Percentiles rank a stretch among this genome's conserved stretches.
Evolutionary conservation across 2,888 invertebrate genomes (phyloP).

Genomic region (Atrina japonica): DNA sequence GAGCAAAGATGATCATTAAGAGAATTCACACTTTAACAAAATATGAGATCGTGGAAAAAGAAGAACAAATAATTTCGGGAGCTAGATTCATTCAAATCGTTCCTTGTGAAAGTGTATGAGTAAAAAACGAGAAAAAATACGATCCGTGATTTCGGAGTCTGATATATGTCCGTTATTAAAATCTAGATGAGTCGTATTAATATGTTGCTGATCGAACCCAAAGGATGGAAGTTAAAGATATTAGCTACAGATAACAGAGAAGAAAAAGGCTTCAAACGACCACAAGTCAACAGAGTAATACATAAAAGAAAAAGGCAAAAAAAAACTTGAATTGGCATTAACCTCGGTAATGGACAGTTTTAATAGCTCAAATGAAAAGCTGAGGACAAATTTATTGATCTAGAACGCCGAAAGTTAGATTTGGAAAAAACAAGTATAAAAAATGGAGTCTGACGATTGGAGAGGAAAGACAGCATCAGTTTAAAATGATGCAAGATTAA

Average conservation of each 20-base stretch:
- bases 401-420: conserved; percentile 7
- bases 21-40: conserved; percentile 25
- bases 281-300: not conserved
- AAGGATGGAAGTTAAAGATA: conserved; percentile 2
- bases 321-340: conserved; percentile 18
- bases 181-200: not conserved
- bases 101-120: not conserved
- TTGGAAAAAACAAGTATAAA: conserved; percentile 13
- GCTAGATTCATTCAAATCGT: conserved; percentile 17
- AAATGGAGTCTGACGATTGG: conserved; percentile 25
- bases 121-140: not conserved
- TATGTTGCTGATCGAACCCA: not conserved
- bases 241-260: not conserved
- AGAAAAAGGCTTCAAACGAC: not conserved
- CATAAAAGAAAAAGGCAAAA: conserved; percentile 16
- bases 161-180: not conserved
- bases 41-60: conserved; percentile 30
- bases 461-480: conserved; percentile 23
- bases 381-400: conserved; percentile 16
- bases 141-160: conserved; percentile 3
- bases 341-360: conserved; percentile 17
- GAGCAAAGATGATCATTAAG: conserved; percentile 8
- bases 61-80: conserved; percentile 22
- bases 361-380: conserved; percentile 18
- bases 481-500: conserved; percentile 28